A percentile compares a stretch with the other conserved stretches of the same genome.
Evolutionary conservation across 2,797 vertebrate species (phyloP).

Genomic region (Karalla daura): DNA sequence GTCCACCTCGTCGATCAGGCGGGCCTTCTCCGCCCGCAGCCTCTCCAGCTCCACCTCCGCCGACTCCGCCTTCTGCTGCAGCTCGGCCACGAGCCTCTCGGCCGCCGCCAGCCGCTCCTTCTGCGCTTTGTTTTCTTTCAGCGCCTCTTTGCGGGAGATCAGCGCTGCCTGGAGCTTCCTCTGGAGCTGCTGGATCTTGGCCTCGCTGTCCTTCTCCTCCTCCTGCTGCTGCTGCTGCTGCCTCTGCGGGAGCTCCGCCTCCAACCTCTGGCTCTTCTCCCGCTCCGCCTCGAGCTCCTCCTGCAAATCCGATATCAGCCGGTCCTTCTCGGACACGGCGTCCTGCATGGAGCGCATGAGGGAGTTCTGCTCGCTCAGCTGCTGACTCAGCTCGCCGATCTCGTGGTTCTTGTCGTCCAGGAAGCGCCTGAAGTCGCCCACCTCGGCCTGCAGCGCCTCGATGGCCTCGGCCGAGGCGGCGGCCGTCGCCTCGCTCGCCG

Average conservation of each 20-base stretch:
- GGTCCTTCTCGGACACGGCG: constrained; percentile 87
- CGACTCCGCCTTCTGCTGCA: constrained; percentile 76
- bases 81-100: constrained; percentile 72
- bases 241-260: constrained; percentile 83
- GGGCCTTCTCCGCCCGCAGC: constrained; percentile 84
- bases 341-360: constrained; percentile 82
- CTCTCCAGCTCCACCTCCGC: constrained; percentile 79
- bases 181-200: constrained; percentile 87
- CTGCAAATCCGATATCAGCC: constrained; percentile 81
- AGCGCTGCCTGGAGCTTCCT: constrained; percentile 97
- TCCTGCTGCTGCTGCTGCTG: constrained; percentile 86
- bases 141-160: constrained; percentile 93
- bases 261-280: constrained; percentile 83
- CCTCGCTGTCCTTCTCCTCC: constrained; percentile 77
- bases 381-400: constrained; percentile 82
- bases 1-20: constrained; percentile 89
- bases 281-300: constrained; percentile 85
- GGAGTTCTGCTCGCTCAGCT: constrained; percentile 85
- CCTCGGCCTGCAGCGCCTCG: constrained; percentile 80
- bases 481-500: constrained; percentile 62
- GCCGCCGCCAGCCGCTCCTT: constrained; percentile 86
- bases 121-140: constrained; percentile 90
- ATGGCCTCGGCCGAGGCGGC: constrained; percentile 67
- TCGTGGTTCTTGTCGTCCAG: constrained; percentile 86
- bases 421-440: constrained; percentile 85